Conservation (phyloP, 2,888 invertebrate genomes). For the Imbricaverruca yamaguchii region DNA sequence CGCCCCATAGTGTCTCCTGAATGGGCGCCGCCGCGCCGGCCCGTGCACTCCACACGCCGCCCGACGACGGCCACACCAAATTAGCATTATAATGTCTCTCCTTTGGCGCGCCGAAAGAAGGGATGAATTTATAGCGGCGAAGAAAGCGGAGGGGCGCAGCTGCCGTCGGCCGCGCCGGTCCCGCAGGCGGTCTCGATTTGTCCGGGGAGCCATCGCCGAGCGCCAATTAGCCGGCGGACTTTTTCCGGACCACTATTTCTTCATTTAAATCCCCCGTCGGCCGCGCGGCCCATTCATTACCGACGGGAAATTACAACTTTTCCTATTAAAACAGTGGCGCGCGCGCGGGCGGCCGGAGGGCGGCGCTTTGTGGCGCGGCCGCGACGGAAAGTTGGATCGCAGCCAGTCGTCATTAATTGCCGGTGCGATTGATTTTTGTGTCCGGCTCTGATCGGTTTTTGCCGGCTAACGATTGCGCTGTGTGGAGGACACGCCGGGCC, state of each 20-base stretch:
- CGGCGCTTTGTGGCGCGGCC: neutral
- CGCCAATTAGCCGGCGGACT: neutral
- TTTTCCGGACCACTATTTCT: conserved; percentile 15
- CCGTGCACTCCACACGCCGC: neutral
- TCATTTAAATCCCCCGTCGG: conserved; percentile 13
- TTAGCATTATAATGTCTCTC: conserved; percentile 18
- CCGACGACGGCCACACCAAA: neutral
- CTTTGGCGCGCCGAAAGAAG: conserved; percentile 10
- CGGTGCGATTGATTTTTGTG: conserved; percentile 13
- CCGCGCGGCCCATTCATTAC: conserved; percentile 4
- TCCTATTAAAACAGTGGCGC: conserved; percentile 16
- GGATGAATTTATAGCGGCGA: conserved; percentile 10
- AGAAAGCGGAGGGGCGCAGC: conserved; percentile 14
- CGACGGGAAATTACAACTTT: conserved; percentile 17
- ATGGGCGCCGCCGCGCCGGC: too few species aligned
- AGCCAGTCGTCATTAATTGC: neutral
- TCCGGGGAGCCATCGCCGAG: neutral
- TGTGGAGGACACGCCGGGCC: too few species aligned
- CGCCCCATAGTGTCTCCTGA: too few species aligned
- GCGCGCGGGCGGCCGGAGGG: neutral
- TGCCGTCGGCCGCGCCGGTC: neutral
- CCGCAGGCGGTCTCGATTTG: neutral
- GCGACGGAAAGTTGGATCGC: neutral
- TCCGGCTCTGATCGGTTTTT: neutral
- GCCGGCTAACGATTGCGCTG: neutral